Base-by-base conservation (phyloP, 2,888 invertebrate genomes). In the Philonicus albiceps region DNA sequence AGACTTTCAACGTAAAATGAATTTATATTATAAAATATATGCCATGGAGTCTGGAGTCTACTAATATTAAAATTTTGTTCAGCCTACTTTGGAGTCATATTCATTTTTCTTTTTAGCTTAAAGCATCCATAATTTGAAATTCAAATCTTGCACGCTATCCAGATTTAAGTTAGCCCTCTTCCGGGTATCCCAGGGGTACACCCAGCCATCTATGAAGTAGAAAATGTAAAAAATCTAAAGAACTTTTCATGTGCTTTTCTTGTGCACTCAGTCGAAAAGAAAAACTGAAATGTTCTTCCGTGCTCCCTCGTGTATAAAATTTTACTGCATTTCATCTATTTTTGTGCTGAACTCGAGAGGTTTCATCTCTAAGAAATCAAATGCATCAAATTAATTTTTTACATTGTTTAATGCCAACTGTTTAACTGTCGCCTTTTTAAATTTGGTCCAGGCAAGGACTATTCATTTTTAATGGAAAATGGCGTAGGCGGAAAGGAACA, bases 341-440 rank as follows among this genome's bases (percentile, higher is more conserved):
- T 73, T 73, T 73, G 16, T 73, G 31, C 74, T 37, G 22, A 78
- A 40, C 37, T 4, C 8, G 22, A 16, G 6, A 34, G 37, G 22
- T 76, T 19, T 6, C 19, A n/a, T 8, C 31, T 43, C 43, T 43
- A 13, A 30, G 80, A 53, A 80, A 53, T 43, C 80, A 53, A 80
- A 49, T 30, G 49, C 49, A 80, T 80, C 30, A 64, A 49, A 83
- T 83, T 64, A 83, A 83, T 64, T 83, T 83, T 83, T 83, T 27
- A 83, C 31, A 37, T 34, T 19, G 16, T 64, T 83, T 37, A 8
- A 49, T 64, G 64, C 49, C 37, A 83, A 37, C 64, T 72, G 22
- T 40, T 37, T 34, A 72, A 83, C 31, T 72, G 83, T 72, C 22
- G 6, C 37, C 30, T n/a, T 34, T 83, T 83, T 37, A 37, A 37